A percentile compares a stretch with the other conserved stretches of the same genome.
These are phyloP conservation scores for Menidia menidia DNA, from an alignment of 2,797 vertebrate species.

Conservation along the genomic window DNA sequence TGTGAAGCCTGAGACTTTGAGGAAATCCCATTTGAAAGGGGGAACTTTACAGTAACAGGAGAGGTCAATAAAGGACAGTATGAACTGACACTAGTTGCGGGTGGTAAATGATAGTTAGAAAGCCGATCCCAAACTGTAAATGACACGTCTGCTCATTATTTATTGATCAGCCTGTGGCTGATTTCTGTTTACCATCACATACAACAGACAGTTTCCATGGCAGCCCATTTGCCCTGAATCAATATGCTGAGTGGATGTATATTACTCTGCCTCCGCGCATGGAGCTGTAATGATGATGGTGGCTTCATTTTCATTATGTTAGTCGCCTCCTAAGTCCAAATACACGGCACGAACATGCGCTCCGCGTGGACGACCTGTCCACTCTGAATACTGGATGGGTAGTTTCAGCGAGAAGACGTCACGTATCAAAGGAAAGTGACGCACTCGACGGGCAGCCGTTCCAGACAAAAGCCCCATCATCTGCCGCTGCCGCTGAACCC, in stretches of 20 bases:
- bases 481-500: conserved; percentile 50
- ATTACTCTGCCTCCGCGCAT: background rate
- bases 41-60: conserved; percentile 19
- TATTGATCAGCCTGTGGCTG: conserved; percentile 43
- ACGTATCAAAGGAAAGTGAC: conserved; percentile 6
- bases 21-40: background rate
- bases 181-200: background rate
- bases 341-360: background rate
- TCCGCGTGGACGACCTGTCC: conserved; percentile 1
- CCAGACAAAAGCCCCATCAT: conserved; percentile 51
- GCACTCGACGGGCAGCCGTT: background rate
- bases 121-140: too few species aligned
- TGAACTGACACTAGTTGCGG: conserved; percentile 43
- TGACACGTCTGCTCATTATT: conserved; percentile 52
- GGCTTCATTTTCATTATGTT: conserved; percentile 8
- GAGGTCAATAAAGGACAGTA: conserved; percentile 20
- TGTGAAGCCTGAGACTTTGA: background rate
- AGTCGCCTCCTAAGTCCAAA: conserved; percentile 7
- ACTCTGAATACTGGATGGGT: background rate
- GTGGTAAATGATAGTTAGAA: conserved; percentile 41
- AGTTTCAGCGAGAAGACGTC: background rate
- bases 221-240: background rate
- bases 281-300: conserved; percentile 14
- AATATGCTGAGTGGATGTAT: conserved; percentile 22
- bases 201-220: background rate